A percentile compares a stretch with the other conserved stretches of the same genome.
Conservation (phyloP, 2,113 vertebrate species). For the Epinephelus moara region DNA sequence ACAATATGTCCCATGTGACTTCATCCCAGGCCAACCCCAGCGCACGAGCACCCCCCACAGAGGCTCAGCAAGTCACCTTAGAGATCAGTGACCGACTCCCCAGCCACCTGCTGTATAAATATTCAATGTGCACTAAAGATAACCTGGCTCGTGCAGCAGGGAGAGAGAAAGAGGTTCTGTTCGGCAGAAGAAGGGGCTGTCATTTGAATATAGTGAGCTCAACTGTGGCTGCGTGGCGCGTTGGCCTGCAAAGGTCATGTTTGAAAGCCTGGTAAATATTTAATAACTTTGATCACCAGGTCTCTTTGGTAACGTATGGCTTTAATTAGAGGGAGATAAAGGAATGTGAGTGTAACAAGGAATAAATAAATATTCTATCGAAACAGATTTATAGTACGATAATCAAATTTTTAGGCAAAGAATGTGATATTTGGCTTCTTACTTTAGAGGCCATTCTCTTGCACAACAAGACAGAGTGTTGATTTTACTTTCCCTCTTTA, state of each 20-base stretch:
- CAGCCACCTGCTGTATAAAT: conserved; percentile 80
- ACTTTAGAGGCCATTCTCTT: background rate
- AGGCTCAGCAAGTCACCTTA: conserved; percentile 80
- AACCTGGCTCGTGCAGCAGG: conserved; percentile 64
- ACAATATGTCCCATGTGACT: conserved; percentile 73
- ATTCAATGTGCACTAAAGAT: conserved; percentile 84
- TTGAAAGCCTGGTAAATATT: conserved; percentile 75
- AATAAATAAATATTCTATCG: background rate
- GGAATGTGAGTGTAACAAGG: conserved; percentile 7
- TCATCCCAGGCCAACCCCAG: conserved; percentile 58
- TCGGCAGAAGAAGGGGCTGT: conserved; percentile 39
- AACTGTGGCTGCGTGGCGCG: conserved; percentile 23
- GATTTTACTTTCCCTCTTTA: conserved; percentile 9
- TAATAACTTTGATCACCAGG: conserved; percentile 63
- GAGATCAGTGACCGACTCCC: conserved; percentile 80
- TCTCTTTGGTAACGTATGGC: conserved; percentile 32
- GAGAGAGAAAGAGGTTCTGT: conserved; percentile 56
- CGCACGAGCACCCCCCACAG: conserved; percentile 63
- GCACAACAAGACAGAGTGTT: background rate
- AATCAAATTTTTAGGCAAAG: background rate
- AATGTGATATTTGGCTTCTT: background rate
- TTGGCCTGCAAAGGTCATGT: conserved; percentile 66
- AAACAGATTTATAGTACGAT: conserved; percentile 21
- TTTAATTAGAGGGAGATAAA: conserved; percentile 55
- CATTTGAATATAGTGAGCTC: conserved; percentile 63